Conservation (phyloP, 2,797 vertebrate genomes). For the Sebastes vulpes region DNA sequence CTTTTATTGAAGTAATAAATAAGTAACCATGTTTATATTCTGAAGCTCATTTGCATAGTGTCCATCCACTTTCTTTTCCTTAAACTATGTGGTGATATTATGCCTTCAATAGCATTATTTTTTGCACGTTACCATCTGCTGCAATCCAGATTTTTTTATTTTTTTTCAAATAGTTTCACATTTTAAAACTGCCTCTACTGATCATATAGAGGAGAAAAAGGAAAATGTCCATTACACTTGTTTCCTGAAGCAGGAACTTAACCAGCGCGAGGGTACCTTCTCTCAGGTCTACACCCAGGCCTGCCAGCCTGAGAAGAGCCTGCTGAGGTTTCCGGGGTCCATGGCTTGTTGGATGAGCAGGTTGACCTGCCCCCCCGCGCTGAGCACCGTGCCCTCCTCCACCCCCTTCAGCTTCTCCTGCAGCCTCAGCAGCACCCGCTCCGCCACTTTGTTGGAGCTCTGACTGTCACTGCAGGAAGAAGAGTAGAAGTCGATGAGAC, state of each 20-base stretch:
- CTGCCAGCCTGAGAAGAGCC: slow-evolving; percentile 94
- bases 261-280: background rate
- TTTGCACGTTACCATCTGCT: background rate
- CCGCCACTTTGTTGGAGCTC: slow-evolving; percentile 97
- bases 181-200: background rate
- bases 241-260: background rate
- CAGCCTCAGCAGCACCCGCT: slow-evolving; percentile 95
- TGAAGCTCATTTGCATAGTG: background rate
- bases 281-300: slow-evolving; percentile 89
- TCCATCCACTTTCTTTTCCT: too few relatives aligned
- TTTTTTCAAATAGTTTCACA: background rate
- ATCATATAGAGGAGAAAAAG: background rate
- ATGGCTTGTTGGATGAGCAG: slow-evolving; percentile 98
- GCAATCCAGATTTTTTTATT: background rate
- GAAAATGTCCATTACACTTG: background rate
- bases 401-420: slow-evolving; percentile 99
- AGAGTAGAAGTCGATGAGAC: background rate
- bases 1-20: background rate
- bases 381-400: slow-evolving; percentile 95
- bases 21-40: background rate
- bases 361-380: slow-evolving; percentile 95
- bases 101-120: background rate
- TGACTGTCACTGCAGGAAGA: slow-evolving; percentile 86
- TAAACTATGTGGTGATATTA: background rate
- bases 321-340: slow-evolving; percentile 97